Evolutionary conservation across 2,888 invertebrate genomes (phyloP).

Genomic region (Rhagium mordax): DNA sequence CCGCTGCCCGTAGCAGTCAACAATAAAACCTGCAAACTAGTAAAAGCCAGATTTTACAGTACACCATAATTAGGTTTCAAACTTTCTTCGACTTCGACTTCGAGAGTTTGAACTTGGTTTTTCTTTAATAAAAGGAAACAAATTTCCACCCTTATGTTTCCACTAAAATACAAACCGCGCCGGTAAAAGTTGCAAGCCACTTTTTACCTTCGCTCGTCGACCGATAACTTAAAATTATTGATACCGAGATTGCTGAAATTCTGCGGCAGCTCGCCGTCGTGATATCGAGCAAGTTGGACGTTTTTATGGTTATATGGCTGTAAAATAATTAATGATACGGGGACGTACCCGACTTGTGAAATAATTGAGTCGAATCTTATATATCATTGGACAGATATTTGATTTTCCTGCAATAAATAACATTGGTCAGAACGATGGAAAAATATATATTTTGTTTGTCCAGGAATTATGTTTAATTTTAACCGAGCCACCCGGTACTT

Average conservation of each 20-base stretch:
- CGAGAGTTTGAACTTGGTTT: not conserved
- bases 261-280: not conserved
- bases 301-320: not conserved
- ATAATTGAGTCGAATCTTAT: too few species aligned
- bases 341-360: too few species aligned
- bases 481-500: too few species aligned
- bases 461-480: too few species aligned
- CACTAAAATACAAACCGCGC: not conserved
- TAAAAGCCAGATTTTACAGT: not conserved
- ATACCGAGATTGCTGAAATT: not conserved
- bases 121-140: slow-evolving; percentile 7
- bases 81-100: not conserved
- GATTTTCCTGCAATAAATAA: not conserved
- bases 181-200: not conserved
- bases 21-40: not conserved
- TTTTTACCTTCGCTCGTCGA: not conserved
- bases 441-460: too few species aligned
- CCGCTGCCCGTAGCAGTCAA: too few species aligned
- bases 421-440: too few species aligned
- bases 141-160: not conserved
- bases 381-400: not conserved
- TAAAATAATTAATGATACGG: not conserved
- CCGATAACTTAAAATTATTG: not conserved
- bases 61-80: not conserved
- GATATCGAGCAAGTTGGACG: not conserved